phyloP scores from a whole-genome alignment of 2,888 invertebrate species.

The Acrobasis consociella region DNA sequence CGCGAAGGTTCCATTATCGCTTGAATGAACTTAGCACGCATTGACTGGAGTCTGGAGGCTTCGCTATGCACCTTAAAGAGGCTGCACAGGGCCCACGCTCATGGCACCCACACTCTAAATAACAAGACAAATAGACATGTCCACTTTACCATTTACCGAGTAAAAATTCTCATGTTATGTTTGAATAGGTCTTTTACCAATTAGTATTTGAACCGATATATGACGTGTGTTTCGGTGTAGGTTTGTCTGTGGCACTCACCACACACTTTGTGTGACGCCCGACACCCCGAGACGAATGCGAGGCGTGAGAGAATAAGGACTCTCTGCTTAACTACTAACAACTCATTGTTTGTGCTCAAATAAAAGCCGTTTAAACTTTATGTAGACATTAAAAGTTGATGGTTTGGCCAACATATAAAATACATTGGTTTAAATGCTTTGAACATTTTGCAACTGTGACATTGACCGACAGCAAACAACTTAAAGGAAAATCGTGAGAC shows the following conservation, averaged over 20 bases:
- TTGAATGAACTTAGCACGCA: constrained; percentile 14
- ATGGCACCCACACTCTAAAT: constrained; percentile 79
- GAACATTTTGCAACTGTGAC: constrained; percentile 31
- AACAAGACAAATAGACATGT: constrained; percentile 78
- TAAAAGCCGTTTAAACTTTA: constrained; percentile 50
- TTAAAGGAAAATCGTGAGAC: constrained; percentile 42
- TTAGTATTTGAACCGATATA: constrained; percentile 80
- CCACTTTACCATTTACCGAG: constrained; percentile 80
- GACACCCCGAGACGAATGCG: constrained; percentile 51
- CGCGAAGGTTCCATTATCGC: neutral
- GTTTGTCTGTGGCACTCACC: constrained; percentile 62
- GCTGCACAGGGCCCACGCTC: constrained; percentile 61
- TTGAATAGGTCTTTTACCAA: constrained; percentile 81
- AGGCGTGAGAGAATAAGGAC: constrained; percentile 60
- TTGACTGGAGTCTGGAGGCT: constrained; percentile 24
- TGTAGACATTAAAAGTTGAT: constrained; percentile 43
- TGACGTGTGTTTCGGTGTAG: constrained; percentile 57
- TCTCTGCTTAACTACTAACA: constrained; percentile 55
- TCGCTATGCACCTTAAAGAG: constrained; percentile 58
- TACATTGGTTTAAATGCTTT: constrained; percentile 23
- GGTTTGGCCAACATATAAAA: constrained; percentile 27
- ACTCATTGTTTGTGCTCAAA: constrained; percentile 63
- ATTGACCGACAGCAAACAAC: constrained; percentile 38
- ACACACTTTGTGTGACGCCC: constrained; percentile 59
- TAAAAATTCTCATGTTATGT: constrained; percentile 79